Evolutionary conservation across 35 echinoderm and acorn worm genomes (phyloP).

Genomic region (Apostichopus parvimensis): DNA sequence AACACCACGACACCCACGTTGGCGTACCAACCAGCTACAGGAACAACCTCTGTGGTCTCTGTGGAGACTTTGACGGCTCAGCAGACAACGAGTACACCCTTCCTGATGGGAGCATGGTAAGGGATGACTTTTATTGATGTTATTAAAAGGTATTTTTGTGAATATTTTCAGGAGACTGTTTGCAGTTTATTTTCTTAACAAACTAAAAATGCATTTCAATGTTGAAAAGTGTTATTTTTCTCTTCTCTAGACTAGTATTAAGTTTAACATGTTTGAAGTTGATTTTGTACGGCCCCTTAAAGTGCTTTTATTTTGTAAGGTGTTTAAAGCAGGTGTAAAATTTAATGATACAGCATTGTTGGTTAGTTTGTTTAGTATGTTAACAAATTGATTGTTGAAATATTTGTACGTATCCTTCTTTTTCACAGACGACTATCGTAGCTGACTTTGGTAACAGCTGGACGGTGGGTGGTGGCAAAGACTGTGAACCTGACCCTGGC

Average conservation of each 20-base stretch:
- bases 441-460: slow-evolving; percentile 79
- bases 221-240: no score
- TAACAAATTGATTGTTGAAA: neutral
- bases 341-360: no score
- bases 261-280: no score
- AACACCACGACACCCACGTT: neutral
- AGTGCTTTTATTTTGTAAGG: no score
- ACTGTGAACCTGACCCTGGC: slow-evolving; percentile 43
- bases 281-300: no score
- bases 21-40: slow-evolving; percentile 20
- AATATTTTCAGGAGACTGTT: no score
- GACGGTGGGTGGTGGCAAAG: slow-evolving; percentile 49
- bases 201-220: no score
- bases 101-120: slow-evolving; percentile 68
- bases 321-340: no score
- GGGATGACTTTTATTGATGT: neutral
- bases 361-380: neutral
- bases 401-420: neutral
- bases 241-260: no score
- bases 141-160: no score
- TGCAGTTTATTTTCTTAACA: no score
- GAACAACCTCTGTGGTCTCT: slow-evolving; percentile 75
- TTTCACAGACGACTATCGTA: slow-evolving; percentile 39
- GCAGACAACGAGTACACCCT: slow-evolving; percentile 73
- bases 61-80: slow-evolving; percentile 81